Conservation (phyloP, 2,797 vertebrate species). For the Numenius phaeopus region DNA sequence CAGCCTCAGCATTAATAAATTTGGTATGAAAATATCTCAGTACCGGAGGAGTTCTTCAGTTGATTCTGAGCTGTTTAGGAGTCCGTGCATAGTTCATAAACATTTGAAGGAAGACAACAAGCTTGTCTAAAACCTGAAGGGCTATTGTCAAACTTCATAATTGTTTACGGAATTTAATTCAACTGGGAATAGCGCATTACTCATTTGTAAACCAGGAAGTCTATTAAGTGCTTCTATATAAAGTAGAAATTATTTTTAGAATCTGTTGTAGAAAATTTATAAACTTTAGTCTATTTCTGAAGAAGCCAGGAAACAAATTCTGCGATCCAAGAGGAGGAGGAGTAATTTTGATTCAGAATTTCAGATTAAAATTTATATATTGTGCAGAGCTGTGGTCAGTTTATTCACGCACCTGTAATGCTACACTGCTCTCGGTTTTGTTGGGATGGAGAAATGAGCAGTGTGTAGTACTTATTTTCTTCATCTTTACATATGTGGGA, state of each 20-base stretch:
- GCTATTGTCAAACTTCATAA: not conserved
- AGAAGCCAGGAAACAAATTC: not conserved
- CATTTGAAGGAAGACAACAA: not conserved
- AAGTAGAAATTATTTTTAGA: constrained; percentile 47
- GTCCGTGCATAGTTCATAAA: not conserved
- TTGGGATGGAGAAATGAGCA: not conserved
- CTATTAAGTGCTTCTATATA: constrained; percentile 10
- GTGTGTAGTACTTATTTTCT: not conserved
- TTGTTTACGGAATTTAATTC: not conserved
- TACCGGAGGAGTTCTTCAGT: not conserved
- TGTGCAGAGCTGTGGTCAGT: not conserved
- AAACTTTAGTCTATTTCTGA: constrained; percentile 13
- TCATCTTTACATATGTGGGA: not conserved
- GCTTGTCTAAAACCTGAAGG: not conserved
- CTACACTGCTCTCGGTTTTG: not conserved
- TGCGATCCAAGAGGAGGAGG: not conserved
- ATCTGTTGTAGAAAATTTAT: not conserved
- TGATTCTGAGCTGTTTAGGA: not conserved
- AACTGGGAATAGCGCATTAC: not conserved
- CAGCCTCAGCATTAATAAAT: not conserved
- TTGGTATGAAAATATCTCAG: not conserved
- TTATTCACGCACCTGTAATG: not conserved
- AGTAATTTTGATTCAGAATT: not conserved
- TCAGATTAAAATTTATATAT: not conserved
- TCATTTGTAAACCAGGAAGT: constrained; percentile 36